Evolutionary conservation across 1,140 invertebrate genomes (phyloP).

Genomic region (Drosophila neocordata): DNA sequence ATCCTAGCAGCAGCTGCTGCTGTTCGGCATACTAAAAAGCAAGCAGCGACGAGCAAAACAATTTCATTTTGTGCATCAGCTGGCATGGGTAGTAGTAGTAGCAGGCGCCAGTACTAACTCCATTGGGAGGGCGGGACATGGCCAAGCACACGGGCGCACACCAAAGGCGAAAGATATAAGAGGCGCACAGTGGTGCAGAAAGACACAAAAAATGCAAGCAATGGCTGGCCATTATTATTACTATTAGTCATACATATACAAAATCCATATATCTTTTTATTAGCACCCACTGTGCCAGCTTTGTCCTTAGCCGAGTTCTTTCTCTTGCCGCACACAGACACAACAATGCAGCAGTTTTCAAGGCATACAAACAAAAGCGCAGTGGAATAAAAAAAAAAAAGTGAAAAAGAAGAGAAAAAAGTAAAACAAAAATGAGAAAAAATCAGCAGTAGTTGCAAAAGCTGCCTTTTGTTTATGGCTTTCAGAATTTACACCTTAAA

Average conservation of each 20-base stretch:
- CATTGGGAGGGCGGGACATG: constrained; percentile 35
- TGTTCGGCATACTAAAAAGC: constrained; percentile 75
- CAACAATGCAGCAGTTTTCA: constrained; percentile 66
- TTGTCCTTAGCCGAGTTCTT: constrained; percentile 24
- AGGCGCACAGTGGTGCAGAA: not conserved
- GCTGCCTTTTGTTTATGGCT: constrained; percentile 74
- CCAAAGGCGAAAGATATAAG: not conserved
- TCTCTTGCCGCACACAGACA: constrained; percentile 38
- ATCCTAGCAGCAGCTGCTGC: constrained; percentile 54
- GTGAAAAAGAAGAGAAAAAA: constrained; percentile 21
- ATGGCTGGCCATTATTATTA: too few relatives aligned
- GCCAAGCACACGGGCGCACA: not conserved
- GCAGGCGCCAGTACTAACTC: constrained; percentile 34
- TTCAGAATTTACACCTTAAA: constrained; percentile 79
- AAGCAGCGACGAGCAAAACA: constrained; percentile 58
- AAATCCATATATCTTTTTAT: not conserved
- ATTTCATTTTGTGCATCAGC: constrained; percentile 72
- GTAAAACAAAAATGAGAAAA: constrained; percentile 9
- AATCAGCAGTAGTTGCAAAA: constrained; percentile 36
- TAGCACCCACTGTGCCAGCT: constrained; percentile 14
- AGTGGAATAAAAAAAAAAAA: constrained; percentile 48
- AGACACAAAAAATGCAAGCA: not conserved
- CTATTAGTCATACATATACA: too few relatives aligned
- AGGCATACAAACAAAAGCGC: constrained; percentile 71
- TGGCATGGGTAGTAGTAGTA: constrained; percentile 21